A percentile compares a stretch with the other conserved stretches of the same genome.
These are phyloP conservation scores for Lasioglossum lativentre DNA, from an alignment of 2,888 invertebrate species.

Conservation along the genomic window DNA sequence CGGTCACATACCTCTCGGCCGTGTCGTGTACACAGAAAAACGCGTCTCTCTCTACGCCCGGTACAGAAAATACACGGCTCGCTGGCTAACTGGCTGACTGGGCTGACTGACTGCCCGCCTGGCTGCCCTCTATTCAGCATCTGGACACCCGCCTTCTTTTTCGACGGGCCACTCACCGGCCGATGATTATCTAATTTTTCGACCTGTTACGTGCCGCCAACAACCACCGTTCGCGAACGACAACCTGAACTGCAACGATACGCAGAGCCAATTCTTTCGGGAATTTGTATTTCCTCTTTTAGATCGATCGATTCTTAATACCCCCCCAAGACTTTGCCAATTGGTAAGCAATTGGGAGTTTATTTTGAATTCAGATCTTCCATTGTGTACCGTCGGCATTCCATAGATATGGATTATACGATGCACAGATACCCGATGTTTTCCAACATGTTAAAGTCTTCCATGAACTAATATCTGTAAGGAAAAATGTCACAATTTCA, in stretches of 20 bases:
- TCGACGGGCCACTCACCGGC: conserved; percentile 11
- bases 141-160: conserved; percentile 46
- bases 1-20: conserved; percentile 53
- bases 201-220: not conserved
- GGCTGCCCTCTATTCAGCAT: conserved; percentile 56
- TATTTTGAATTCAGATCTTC: not conserved
- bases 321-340: too few relatives aligned
- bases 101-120: not conserved
- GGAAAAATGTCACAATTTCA: too few relatives aligned
- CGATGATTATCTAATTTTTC: conserved; percentile 10
- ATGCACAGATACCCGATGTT: too few relatives aligned
- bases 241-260: not conserved
- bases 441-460: too few relatives aligned
- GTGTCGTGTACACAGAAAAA: conserved; percentile 60
- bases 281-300: not conserved
- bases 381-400: too few relatives aligned
- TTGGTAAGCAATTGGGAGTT: not conserved
- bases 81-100: conserved; percentile 12
- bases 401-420: too few relatives aligned
- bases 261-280: not conserved
- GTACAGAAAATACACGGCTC: conserved; percentile 50
- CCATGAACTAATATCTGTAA: too few relatives aligned
- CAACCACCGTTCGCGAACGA: not conserved
- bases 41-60: conserved; percentile 38
- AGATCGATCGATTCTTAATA: too few relatives aligned